Evolutionary conservation across 1,140 invertebrate genomes (phyloP), one percentile per base, ranked within the genome.

Genomic region (Ladona fulva): DNA sequence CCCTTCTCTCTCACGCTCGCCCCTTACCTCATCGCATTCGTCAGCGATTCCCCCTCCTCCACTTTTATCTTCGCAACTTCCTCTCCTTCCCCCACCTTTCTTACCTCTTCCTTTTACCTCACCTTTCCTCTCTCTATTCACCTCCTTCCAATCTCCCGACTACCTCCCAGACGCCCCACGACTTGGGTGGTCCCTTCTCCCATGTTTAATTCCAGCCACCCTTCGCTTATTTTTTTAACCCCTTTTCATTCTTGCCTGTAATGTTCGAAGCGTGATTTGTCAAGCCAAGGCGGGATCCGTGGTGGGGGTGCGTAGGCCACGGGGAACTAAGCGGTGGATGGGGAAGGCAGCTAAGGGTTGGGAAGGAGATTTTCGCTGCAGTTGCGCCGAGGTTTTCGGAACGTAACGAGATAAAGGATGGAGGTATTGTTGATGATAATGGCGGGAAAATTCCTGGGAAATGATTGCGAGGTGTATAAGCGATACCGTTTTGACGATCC

Each of bases 61-160:
- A 42, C 8, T 29, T 25, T 14, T 19, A n/a, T 75, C 44, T 59
- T 29, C 24, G 59, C 74, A 7, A 25, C 59, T 78, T 24, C 42
- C 52, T 74, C 37, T 76, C 74, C 78, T 22, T 76, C 81, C 80
- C 80, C 80, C 80, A 79, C 79, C 79, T 78, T n/a, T 76, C 78
- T 75, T 75, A 29, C 77, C 77, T 78, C 74, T 78, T 42, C n/a
- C 37, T 79, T 73, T 59, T 19, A 42, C 77, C 59, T 29, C 78
- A 78, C 42, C 52, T 74, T 22, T 76, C 74, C 78, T 22, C 77
- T 76, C 74, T 76, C 44, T 22, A 79, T 80, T 79, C 73, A 80
- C 81, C 80, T 37, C 29, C 29, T 37, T 37, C 29, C 29, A 37
- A 37, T 37, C 29, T 79, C 73, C 75, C 75, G 14, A 80, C 77